phyloP scores from a whole-genome alignment of 2,113 vertebrate genomes.

The Elaphurus davidianus region DNA sequence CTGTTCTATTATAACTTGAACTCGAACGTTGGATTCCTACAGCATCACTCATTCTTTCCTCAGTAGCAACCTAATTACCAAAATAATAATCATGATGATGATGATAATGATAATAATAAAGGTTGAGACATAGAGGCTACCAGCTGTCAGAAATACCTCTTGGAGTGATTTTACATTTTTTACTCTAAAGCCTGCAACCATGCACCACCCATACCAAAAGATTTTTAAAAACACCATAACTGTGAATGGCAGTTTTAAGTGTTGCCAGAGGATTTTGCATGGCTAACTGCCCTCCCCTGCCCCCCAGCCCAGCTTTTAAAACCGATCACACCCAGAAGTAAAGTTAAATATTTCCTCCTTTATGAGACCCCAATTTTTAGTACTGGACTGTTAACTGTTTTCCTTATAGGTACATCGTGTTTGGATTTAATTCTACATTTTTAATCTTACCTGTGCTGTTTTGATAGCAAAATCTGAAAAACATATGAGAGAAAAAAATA shows the following conservation, averaged over 20 bases:
- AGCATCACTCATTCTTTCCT: background rate
- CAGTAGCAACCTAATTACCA: constrained; percentile 9
- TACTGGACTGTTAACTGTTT: background rate
- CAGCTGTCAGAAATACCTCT: background rate
- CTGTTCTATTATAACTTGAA: background rate
- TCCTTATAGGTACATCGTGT: background rate
- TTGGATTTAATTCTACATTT: constrained; percentile 63
- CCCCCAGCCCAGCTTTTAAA: background rate
- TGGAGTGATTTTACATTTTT: background rate
- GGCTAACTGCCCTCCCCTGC: fast-evolving
- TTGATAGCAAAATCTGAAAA: constrained; percentile 55
- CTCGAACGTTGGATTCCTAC: background rate
- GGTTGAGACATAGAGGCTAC: background rate
- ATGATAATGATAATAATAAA: background rate
- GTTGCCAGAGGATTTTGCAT: background rate
- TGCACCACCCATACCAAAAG: background rate
- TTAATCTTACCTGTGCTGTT: constrained; percentile 62
- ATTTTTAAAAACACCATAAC: background rate
- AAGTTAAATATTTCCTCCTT: background rate
- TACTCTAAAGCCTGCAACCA: background rate
- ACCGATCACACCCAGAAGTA: background rate
- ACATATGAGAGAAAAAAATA: background rate
- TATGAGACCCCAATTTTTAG: background rate
- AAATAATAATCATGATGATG: background rate
- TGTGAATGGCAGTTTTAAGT: background rate